These are phyloP conservation scores for Caenorhabditis remanei DNA, from an alignment of 1,140 invertebrate species.

Conservation along the genomic window DNA sequence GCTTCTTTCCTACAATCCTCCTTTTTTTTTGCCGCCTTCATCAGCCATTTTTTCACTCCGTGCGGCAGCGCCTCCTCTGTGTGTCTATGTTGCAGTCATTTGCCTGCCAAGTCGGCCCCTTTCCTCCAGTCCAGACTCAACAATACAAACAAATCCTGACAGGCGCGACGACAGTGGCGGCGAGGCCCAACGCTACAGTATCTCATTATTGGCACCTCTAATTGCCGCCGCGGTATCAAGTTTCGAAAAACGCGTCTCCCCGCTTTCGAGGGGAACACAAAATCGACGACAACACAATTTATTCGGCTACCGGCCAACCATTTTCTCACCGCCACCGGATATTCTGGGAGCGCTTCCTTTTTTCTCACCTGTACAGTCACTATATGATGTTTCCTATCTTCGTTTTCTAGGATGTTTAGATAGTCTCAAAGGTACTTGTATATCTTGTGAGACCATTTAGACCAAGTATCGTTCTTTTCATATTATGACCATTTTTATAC, in stretches of 20 bases:
- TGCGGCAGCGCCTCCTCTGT: conserved; percentile 49
- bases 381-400: neutral
- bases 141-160: conserved; percentile 56
- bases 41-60: conserved; percentile 34
- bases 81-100: conserved; percentile 55
- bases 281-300: conserved; percentile 26
- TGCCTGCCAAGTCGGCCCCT: conserved; percentile 36
- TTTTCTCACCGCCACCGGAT: conserved; percentile 46
- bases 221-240: conserved; percentile 46
- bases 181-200: neutral
- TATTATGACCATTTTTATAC: neutral
- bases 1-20: conserved; percentile 7
- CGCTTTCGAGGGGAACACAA: conserved; percentile 6
- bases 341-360: conserved; percentile 26
- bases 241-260: conserved; percentile 38
- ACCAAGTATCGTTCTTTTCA: neutral
- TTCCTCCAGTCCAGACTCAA: conserved; percentile 34
- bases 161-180: conserved; percentile 25
- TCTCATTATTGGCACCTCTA: conserved; percentile 54
- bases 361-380: conserved; percentile 12
- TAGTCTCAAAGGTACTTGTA: neutral
- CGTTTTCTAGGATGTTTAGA: neutral
- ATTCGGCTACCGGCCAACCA: conserved; percentile 30
- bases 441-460: neutral
- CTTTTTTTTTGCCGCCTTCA: conserved; percentile 27